Evolutionary conservation across 2,797 vertebrate species (phyloP), one percentile per base, ranked within the genome.

Genomic region (Ciconia nigra): DNA sequence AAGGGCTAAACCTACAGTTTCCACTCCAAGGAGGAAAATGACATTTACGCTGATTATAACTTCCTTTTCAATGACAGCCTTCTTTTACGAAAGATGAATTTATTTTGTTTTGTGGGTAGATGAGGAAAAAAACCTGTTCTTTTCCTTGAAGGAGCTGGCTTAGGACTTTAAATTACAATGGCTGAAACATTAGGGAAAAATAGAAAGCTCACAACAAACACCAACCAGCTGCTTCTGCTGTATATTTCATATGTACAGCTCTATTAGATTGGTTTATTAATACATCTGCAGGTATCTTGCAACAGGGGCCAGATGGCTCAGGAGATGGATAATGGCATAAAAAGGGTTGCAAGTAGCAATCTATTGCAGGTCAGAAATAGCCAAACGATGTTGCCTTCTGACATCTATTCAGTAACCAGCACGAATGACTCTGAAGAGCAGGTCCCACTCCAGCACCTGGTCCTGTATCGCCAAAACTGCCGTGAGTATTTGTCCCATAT

Each of bases 41-140:
- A 85, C 94, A 91, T 97, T 98, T 97, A 91, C 31, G 49, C 59
- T 91, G 69, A 96, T 96, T 96, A 61, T 65, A 97, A 97, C 88
- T 95, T 97, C 44, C 33, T 97, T 72, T 93, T 89, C 95, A 95
- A 16, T 91, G 89, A 93, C 89, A 97, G 82, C 51, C 37, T 73
- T 93, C 82, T 83, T 92, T 97, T 95, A 93, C 65, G 63, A 94
- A 95, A 96, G 47, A 95, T 49, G n/a, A 73, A 74, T 96, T 97
- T 97, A 93, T 97, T 97, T 97, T 96, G 70, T 7, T 59, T 65
- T 93, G 71, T 25, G 66, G 59, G n/a, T 94, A 93, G 69, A 72
- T 26, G 49, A 92, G 79, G 46, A 9, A 69, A 89, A 88, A 72
- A 94, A 76, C 17, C 41, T 25, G 21, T 83, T 44, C 76, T 94